These are phyloP conservation scores for Galago senegalensis DNA, from an alignment of 2,797 vertebrate genomes.

Conservation along the genomic window DNA sequence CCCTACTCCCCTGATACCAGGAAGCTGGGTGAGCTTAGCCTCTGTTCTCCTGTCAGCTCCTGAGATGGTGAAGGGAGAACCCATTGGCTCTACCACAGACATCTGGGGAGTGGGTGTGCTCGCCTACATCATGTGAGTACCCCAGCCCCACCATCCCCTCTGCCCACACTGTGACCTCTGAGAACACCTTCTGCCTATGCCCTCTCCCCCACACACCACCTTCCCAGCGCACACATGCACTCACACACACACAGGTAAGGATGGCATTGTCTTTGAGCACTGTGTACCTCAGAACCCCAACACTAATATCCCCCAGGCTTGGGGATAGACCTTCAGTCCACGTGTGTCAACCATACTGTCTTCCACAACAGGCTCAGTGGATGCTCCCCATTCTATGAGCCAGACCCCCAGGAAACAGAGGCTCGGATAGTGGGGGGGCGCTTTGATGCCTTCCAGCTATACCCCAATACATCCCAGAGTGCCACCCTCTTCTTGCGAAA, in stretches of 20 bases:
- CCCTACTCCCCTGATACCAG: background rate
- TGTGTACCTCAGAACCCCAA: background rate
- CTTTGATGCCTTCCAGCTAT: conserved; percentile 97
- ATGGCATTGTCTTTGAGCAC: background rate
- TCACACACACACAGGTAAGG: background rate
- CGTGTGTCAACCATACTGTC: background rate
- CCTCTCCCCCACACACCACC: rapidly evolving
- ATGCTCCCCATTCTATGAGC: conserved; percentile 95
- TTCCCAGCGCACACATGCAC: background rate
- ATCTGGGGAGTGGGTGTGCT: conserved; percentile 97
- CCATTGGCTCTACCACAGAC: conserved; percentile 97
- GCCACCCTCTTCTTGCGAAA: conserved; percentile 98
- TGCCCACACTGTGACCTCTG: background rate
- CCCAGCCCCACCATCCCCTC: background rate
- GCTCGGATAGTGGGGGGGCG: conserved; percentile 95
- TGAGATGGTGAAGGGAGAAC: conserved; percentile 98
- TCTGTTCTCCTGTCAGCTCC: conserved; percentile 92
- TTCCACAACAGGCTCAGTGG: conserved; percentile 94
- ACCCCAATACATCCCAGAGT: conserved; percentile 98
- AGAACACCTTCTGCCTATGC: background rate
- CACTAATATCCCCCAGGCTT: background rate
- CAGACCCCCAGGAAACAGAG: conserved; percentile 94
- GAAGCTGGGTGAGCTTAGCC: conserved; percentile 50
- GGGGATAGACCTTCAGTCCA: background rate
- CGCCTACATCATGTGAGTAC: conserved; percentile 97